These are phyloP conservation scores for Cercocebus atys DNA, from an alignment of 2,113 vertebrate species.

Conservation along the genomic window DNA sequence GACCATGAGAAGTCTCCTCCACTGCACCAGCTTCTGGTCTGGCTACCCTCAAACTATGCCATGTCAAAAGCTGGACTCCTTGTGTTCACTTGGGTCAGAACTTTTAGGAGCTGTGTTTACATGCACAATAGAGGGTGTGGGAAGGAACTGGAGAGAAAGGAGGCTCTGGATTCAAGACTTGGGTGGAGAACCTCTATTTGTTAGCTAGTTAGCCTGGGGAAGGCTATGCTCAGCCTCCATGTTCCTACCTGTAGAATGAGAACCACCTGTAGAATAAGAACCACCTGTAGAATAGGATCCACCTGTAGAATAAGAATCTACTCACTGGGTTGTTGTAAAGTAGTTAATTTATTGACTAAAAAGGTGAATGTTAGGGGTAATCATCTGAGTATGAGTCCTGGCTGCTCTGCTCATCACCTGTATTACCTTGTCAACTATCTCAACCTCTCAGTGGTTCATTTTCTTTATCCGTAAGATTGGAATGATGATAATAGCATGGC, in stretches of 20 bases:
- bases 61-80: background rate
- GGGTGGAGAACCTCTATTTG: background rate
- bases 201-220: background rate
- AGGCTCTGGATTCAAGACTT: background rate
- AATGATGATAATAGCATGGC: background rate
- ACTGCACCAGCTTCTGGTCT: background rate
- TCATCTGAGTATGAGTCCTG: background rate
- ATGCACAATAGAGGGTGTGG: rapidly evolving
- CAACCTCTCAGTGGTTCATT: background rate
- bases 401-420: background rate
- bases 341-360: background rate
- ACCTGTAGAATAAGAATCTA: background rate
- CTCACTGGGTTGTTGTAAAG: background rate
- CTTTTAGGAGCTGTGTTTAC: background rate
- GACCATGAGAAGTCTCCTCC: background rate
- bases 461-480: background rate
- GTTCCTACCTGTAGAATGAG: background rate
- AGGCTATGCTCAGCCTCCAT: background rate
- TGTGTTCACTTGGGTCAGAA: background rate
- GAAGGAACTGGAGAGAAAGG: background rate
- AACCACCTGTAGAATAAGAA: background rate
- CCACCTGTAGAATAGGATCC: background rate
- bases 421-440: background rate
- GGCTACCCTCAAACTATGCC: background rate
- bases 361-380: background rate